Percentiles rank a stretch among this genome's conserved stretches.
These are phyloP conservation scores for Parnassius glacialis DNA, from an alignment of 2,888 invertebrate species.

Conservation along the genomic window DNA sequence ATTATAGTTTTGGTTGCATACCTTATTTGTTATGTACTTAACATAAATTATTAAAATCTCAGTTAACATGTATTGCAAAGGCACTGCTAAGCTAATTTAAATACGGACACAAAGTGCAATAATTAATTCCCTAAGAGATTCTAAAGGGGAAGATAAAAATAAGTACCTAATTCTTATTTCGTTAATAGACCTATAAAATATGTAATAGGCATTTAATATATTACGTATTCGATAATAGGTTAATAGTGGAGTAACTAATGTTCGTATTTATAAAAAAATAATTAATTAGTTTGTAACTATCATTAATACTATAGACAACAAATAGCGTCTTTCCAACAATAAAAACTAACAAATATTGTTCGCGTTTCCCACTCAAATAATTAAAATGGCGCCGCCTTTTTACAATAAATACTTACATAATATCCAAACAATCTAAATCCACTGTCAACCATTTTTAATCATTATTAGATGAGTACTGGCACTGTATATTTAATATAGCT, in stretches of 20 bases:
- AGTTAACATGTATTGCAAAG: slow-evolving; percentile 5
- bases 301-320: not conserved
- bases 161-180: too few species aligned
- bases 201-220: too few species aligned
- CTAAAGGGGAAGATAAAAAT: too few species aligned
- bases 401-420: too few species aligned
- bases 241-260: not conserved
- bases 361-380: not conserved
- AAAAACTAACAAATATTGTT: not conserved
- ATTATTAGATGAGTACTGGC: too few species aligned
- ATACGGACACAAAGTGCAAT: not conserved
- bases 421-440: too few species aligned
- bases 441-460: too few species aligned
- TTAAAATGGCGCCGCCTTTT: not conserved
- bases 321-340: not conserved
- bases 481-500: too few species aligned
- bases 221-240: not conserved
- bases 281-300: not conserved
- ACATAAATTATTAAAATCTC: not conserved
- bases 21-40: not conserved
- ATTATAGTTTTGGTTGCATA: not conserved
- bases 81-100: slow-evolving; percentile 13
- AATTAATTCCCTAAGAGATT: too few species aligned
- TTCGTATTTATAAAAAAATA: not conserved
- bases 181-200: too few species aligned